Base-by-base conservation (phyloP, 2,113 vertebrate species). In the Pluvianellus socialis region DNA sequence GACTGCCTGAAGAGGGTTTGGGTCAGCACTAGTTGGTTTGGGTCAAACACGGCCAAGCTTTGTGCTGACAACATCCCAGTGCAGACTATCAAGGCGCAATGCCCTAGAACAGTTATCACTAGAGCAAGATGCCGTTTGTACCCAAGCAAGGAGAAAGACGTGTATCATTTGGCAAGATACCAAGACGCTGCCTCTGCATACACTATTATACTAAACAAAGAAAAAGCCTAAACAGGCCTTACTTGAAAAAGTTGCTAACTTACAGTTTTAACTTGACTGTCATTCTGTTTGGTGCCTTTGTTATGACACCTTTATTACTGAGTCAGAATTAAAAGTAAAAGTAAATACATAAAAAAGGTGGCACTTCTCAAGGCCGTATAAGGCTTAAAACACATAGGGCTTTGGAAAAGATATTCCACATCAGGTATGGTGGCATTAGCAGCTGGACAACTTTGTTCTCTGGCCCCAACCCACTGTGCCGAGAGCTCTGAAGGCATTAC, bases 261-360 rank as follows among this genome's bases (percentile, higher is more conserved):
- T 81, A 84, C 15, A 67, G 28, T 75, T 90, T 77, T 87, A 86
- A 44, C 50, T 84, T 87, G 11, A 71, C 15, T 90, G 24, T 61
- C 68, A 71, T 59, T 86, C 72, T 91, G 14, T 65, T 83, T 22
- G 27, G 24, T 84, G 16, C 21, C 70, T 88, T 80, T 66, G 80
- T 55, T 52, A 68, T 5, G 16, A 35, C 32, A 67, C 11, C 44
- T 86, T 79, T 76, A 79, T 38, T 81, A 74, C 8, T 6, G 17
- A 95, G 33, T 17, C 32, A 82, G 17, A 14, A 26, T 59, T 90
- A 86, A 85, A 94, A 94, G 59, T 67, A 80, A 67, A 94, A 71
- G 20, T n/a, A 79, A 94, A 90, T 35, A 67, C 2, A 1, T 42
- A 55, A 79, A 92, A 90, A 90, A 94, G 32, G 17, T 22, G 88